phyloP scores from a whole-genome alignment of 2,113 vertebrate genomes.

The Epinephelus cyanopodus region DNA sequence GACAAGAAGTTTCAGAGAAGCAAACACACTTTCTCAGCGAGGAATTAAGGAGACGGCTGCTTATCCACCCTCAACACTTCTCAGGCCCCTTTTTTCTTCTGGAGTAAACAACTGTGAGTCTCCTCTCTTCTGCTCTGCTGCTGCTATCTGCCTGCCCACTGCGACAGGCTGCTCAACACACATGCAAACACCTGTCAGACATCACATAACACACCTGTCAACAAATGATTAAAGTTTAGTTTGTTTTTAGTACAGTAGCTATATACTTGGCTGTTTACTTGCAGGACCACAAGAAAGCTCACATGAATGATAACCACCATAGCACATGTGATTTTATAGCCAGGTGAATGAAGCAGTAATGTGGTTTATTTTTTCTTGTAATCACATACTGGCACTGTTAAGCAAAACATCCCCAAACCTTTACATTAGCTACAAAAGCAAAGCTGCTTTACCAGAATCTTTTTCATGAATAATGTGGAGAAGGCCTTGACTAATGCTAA shows the following conservation, averaged over 20 bases:
- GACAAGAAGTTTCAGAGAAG: conserved; percentile 47
- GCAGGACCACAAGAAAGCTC: background rate
- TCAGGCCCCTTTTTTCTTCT: conserved; percentile 46
- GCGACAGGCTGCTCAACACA: conserved; percentile 31
- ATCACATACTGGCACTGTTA: background rate
- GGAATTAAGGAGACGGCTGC: conserved; percentile 68
- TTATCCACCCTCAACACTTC: conserved; percentile 69
- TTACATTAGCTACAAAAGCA: background rate
- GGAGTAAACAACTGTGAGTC: conserved; percentile 67
- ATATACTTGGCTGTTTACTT: background rate
- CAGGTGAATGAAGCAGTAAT: too few species aligned
- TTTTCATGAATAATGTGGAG: background rate
- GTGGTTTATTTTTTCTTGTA: background rate
- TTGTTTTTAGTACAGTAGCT: background rate
- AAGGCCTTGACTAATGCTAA: background rate
- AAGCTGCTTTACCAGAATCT: background rate
- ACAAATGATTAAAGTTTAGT: background rate
- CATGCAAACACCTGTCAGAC: conserved; percentile 20
- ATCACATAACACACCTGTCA: conserved; percentile 14
- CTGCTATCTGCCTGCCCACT: conserved; percentile 50
- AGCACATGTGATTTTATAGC: conserved; percentile 1
- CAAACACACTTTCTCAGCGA: conserved; percentile 56
- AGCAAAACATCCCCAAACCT: background rate
- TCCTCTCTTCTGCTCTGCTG: conserved; percentile 46
- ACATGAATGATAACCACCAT: background rate